phyloP scores from a whole-genome alignment of 2,888 invertebrate species.

The Drosophila putrida region DNA sequence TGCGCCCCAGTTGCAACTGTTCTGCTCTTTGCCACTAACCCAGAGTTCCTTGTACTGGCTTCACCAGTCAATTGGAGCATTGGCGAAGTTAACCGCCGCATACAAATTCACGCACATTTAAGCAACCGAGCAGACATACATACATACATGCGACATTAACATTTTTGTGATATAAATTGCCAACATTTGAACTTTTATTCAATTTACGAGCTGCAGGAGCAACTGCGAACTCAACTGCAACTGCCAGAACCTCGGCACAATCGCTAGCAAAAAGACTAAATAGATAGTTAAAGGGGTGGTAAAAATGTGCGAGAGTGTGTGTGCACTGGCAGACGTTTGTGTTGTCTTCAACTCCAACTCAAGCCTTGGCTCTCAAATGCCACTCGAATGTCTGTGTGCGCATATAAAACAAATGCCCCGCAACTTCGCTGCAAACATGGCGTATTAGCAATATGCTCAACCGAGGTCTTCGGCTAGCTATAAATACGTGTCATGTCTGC shows the following conservation, averaged over 20 bases:
- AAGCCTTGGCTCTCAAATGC: slow-evolving; percentile 37
- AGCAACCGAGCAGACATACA: slow-evolving; percentile 30
- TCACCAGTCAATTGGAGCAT: slow-evolving; percentile 16
- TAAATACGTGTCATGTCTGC: slow-evolving; percentile 74
- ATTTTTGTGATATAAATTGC: slow-evolving; percentile 84
- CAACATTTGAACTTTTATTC: slow-evolving; percentile 84
- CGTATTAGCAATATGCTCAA: slow-evolving; percentile 73
- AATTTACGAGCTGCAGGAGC: slow-evolving; percentile 80
- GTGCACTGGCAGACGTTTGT: slow-evolving; percentile 43
- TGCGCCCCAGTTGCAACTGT: slow-evolving; percentile 10
- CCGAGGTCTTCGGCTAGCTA: slow-evolving; percentile 69
- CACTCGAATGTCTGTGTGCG: slow-evolving; percentile 36
- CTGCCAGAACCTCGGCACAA: slow-evolving; percentile 15
- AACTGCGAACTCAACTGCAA: slow-evolving; percentile 47
- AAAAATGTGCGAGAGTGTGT: background rate
- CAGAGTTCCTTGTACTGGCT: slow-evolving; percentile 48
- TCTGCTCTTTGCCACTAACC: slow-evolving; percentile 4
- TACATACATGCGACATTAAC: slow-evolving; percentile 67
- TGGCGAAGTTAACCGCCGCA: slow-evolving; percentile 17
- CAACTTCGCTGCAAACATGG: slow-evolving; percentile 53
- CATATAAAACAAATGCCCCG: slow-evolving; percentile 46
- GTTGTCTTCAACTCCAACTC: slow-evolving; percentile 54
- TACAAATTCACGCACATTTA: slow-evolving; percentile 19
- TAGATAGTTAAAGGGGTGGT: background rate
- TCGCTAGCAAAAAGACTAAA: slow-evolving; percentile 40